Evolutionary conservation across 53 echinoderm and acorn worm species (phyloP), one percentile per base, ranked within the genome.

Genomic region (Crossaster papposus): DNA sequence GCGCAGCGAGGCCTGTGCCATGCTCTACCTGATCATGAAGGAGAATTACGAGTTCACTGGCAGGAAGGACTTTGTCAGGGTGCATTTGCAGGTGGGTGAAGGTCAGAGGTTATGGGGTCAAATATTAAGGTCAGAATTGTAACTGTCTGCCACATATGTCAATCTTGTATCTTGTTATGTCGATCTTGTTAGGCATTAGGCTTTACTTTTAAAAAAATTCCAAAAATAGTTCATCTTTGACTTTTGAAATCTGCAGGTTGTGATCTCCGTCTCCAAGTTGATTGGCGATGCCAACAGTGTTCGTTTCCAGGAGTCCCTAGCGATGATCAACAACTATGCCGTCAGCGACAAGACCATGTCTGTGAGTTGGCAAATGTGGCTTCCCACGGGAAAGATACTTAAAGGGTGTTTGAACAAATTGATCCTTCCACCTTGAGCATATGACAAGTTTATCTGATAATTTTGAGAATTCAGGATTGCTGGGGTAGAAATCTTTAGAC

Each of bases 291-390:
- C 95, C 50, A 96, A 99, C 85, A 96, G 99, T 38, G 91, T 91
- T 14, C 91, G 96, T 14, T 99, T 99, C 91, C 99, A 99, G 65
- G 99, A 99, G 38, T 96, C 99, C 18, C 88, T 99, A 76, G 99
- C 99, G 26, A 94, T 93, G 84, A 95, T 99, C 91, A 99, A 99
- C 86, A 96, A 95, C 79, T 99, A 94, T 90, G 99, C 99, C 53
- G 96, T 96, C 90, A 96, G 95, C 71, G 99, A 99, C 90, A 99
- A 96, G 78, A 92, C 75, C 51, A 99, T 96, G 96, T 89, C 93
- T 76, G 96, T 96, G 89, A 81, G 91, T 88, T 28, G 28, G 11
- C 28, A 10, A 24, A 18, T 0, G 12, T 20, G 22, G 12, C 58
- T 58, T 20, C 15, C 22, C 17, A 18, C 58, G 22, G 2, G 14